Evolutionary conservation across 2,113 vertebrate genomes (phyloP).

Genomic region (Myiozetetes cayanensis): DNA sequence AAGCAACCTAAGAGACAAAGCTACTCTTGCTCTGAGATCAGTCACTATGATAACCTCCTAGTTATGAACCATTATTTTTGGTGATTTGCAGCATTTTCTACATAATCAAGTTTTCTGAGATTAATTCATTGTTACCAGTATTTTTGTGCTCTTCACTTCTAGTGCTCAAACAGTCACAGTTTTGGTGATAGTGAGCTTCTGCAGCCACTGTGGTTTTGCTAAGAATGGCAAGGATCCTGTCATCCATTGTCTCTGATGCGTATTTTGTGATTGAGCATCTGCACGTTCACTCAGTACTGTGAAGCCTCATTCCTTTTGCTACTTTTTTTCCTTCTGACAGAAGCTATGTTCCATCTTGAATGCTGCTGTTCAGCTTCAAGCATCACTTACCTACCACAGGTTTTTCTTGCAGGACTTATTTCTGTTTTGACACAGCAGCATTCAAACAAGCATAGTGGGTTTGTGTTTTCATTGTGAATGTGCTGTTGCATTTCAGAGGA

Average conservation of each 20-base stretch:
- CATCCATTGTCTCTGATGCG: not conserved
- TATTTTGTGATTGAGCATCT: slow-evolving; percentile 18
- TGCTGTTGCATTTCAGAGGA: slow-evolving; percentile 23
- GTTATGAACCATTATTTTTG: not conserved
- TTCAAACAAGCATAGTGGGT: slow-evolving; percentile 6
- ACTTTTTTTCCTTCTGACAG: slow-evolving; percentile 13
- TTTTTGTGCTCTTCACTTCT: slow-evolving; percentile 16
- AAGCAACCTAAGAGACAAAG: not conserved
- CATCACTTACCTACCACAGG: not conserved
- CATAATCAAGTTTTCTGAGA: not conserved
- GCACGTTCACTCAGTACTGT: not conserved
- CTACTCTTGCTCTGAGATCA: not conserved
- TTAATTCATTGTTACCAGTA: not conserved
- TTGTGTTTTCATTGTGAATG: slow-evolving; percentile 9
- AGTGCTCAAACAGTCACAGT: not conserved
- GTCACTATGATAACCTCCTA: not conserved
- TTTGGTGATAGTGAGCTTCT: slow-evolving; percentile 7
- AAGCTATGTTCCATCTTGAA: slow-evolving; percentile 36
- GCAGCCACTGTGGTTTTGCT: not conserved
- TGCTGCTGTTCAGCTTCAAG: slow-evolving; percentile 30
- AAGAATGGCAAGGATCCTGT: not conserved
- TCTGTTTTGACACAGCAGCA: slow-evolving; percentile 30
- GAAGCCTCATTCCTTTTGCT: slow-evolving; percentile 3
- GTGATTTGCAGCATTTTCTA: slow-evolving; percentile 13
- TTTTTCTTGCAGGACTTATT: slow-evolving; percentile 41